These are phyloP conservation scores for Coenonympha glycerion DNA, from an alignment of 2,888 invertebrate species.

Conservation along the genomic window DNA sequence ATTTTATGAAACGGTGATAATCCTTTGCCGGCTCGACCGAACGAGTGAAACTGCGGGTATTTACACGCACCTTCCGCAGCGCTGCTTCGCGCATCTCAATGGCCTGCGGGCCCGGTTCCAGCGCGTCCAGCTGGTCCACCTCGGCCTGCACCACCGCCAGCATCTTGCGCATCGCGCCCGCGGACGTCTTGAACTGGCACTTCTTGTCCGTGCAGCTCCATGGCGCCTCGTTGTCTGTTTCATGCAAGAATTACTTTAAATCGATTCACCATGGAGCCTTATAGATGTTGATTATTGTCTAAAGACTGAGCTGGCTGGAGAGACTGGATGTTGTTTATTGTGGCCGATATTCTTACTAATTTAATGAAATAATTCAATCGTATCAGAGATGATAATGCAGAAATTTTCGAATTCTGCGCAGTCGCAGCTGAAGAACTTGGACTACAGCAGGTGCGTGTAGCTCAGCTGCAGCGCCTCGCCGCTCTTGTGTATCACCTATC, in stretches of 20 bases:
- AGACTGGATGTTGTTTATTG: too few relatives aligned
- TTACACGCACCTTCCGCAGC: conserved; percentile 75
- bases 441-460: conserved; percentile 83
- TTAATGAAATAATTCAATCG: too few relatives aligned
- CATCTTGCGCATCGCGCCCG: conserved; percentile 77
- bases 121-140: conserved; percentile 77
- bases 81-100: conserved; percentile 80
- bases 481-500: too few relatives aligned
- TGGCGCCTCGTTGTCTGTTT: conserved; percentile 70
- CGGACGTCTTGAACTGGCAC: conserved; percentile 79
- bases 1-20: too few relatives aligned
- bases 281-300: too few relatives aligned
- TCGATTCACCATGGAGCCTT: too few relatives aligned
- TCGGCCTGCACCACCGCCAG: conserved; percentile 80
- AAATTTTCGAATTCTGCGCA: too few relatives aligned
- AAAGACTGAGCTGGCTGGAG: too few relatives aligned
- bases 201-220: conserved; percentile 80
- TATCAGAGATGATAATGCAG: too few relatives aligned
- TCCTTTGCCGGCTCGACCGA: too few relatives aligned
- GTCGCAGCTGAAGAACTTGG: conserved; percentile 87
- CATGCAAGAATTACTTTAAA: neutral
- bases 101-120: conserved; percentile 75
- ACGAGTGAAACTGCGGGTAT: too few relatives aligned
- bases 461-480: conserved; percentile 81
- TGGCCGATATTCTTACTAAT: too few relatives aligned